These are phyloP conservation scores for Caenorhabditis doughertyi DNA, from an alignment of 2,888 invertebrate genomes.

Conservation along the genomic window DNA sequence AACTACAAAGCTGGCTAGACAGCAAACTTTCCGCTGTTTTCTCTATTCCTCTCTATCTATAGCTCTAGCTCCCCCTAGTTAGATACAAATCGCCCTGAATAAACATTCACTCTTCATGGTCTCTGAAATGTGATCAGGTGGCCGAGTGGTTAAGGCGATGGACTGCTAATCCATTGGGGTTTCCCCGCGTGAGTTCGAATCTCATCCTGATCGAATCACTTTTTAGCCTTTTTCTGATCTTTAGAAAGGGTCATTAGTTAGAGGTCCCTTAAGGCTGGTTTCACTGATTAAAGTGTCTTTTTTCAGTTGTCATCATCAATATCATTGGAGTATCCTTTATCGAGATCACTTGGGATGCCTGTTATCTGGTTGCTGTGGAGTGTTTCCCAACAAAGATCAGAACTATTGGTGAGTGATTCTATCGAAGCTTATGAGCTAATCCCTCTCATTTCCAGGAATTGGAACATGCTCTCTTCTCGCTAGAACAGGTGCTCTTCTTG, in stretches of 20 bases:
- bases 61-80: too few relatives aligned
- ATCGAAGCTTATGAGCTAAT: not conserved
- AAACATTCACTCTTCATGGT: too few relatives aligned
- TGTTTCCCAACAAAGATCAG: slow-evolving; percentile 73
- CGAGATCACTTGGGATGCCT: slow-evolving; percentile 81
- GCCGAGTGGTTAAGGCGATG: slow-evolving; percentile 83
- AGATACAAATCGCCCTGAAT: too few relatives aligned
- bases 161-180: slow-evolving; percentile 83
- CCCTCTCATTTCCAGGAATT: slow-evolving; percentile 62
- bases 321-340: slow-evolving; percentile 79
- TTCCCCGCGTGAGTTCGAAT: slow-evolving; percentile 73
- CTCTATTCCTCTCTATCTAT: too few relatives aligned
- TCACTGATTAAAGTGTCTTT: not conserved
- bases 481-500: slow-evolving; percentile 77
- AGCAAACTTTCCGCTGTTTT: too few relatives aligned
- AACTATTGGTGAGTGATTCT: slow-evolving; percentile 52
- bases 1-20: too few relatives aligned
- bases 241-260: too few relatives aligned
- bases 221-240: not conserved
- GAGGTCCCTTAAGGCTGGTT: too few relatives aligned
- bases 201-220: not conserved
- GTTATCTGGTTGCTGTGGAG: slow-evolving; percentile 80
- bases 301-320: slow-evolving; percentile 77
- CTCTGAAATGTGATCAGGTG: slow-evolving; percentile 79
- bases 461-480: slow-evolving; percentile 79